These are phyloP conservation scores for Mongoloraphidia duomilia DNA, from an alignment of 2,888 invertebrate genomes.

Conservation along the genomic window DNA sequence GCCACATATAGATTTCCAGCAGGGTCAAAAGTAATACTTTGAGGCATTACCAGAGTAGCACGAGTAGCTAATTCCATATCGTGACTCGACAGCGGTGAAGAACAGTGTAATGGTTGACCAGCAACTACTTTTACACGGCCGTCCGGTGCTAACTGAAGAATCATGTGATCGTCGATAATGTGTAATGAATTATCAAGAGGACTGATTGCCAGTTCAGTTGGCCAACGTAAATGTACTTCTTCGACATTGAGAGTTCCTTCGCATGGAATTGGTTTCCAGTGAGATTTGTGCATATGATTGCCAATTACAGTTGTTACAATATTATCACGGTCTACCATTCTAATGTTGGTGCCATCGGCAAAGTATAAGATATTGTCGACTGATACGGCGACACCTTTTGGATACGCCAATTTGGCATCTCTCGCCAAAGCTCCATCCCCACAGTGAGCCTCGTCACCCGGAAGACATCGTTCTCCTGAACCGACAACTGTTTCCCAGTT, in stretches of 20 bases:
- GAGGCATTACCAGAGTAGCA: slow-evolving; percentile 82
- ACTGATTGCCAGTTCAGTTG: slow-evolving; percentile 86
- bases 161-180: slow-evolving; percentile 94
- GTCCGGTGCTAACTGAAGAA: slow-evolving; percentile 80
- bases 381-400: slow-evolving; percentile 91
- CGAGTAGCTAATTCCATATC: slow-evolving; percentile 82
- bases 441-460: slow-evolving; percentile 88
- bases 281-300: slow-evolving; percentile 83
- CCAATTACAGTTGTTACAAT: slow-evolving; percentile 86
- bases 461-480: slow-evolving; percentile 83
- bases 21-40: slow-evolving; percentile 86
- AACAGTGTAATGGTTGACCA: slow-evolving; percentile 85
- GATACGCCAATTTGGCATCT: slow-evolving; percentile 87
- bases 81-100: slow-evolving; percentile 62
- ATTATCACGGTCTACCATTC: slow-evolving; percentile 85
- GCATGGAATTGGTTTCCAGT: slow-evolving; percentile 88
- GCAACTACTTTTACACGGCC: slow-evolving; percentile 85
- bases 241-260: slow-evolving; percentile 84
- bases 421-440: slow-evolving; percentile 89
- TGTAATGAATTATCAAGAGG: slow-evolving; percentile 89
- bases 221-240: slow-evolving; percentile 90
- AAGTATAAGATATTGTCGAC: slow-evolving; percentile 86
- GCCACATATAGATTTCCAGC: slow-evolving; percentile 87
- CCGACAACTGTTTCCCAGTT: slow-evolving; percentile 95
- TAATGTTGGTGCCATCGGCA: slow-evolving; percentile 85